Evolutionary conservation across 2,797 vertebrate genomes (phyloP), one percentile per base, ranked within the genome.

Genomic region (Carapus acus): DNA sequence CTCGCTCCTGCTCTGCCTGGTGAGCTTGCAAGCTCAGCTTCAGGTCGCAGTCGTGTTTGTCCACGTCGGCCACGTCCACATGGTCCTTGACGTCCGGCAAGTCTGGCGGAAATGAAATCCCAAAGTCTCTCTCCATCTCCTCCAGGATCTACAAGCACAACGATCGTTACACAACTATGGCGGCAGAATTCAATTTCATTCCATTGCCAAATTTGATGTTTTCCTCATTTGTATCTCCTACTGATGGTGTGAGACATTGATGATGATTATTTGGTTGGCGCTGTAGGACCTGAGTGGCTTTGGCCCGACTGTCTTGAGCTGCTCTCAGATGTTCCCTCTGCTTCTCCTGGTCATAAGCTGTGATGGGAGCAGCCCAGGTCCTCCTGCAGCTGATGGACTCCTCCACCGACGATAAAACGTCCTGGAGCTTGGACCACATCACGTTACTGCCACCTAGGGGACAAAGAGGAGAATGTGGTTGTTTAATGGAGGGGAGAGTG

Each of bases 401-500:
- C 62, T 98, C 95, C 54, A 98, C 86, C 1, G 90, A 90, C 1
- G 88, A 87, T 29, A 98, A 69, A 1, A 86, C 85, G 0, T 83
- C 70, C 75, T 94, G 90, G 3, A 97, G 87, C 24, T 83, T 83
- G 0, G 71, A 67, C 54, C 92, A 97, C 7, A 91, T 71, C 2
- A 88, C 83, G 1, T 75, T 70, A 39, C 73, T 12, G 22, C 24
- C 69, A 37, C 69, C 81, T 84, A 43, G 41, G 54, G 77, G 71
- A 62, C 0, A 1, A 12, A 40, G 31, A 16, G 36, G 2, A 59
- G 2, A 71, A 12, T 54, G 20, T 48, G 58, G 37, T 29, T 11
- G 11, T 12, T 43, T n/a, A n/a, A n/a, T n/a, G n/a, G n/a, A n/a
- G n/a, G 27, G 11, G 6, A 1, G 20, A 33, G 31, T 33, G 31